Evolutionary conservation across 2,888 invertebrate species (phyloP), one percentile per base, ranked within the genome.

Genomic region (Labia minor): DNA sequence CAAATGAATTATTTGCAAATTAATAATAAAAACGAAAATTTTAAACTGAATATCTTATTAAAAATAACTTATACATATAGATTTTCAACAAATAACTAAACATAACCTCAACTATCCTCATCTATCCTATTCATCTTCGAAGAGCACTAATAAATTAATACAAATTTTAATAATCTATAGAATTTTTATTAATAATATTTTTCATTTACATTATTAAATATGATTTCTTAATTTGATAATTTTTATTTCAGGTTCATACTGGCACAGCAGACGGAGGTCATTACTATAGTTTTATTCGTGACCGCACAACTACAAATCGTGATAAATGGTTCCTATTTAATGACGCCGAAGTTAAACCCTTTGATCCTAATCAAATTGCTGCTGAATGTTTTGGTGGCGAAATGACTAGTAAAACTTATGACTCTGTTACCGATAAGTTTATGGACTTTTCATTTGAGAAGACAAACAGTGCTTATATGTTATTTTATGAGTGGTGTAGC

Each of bases 211-310:
- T 26, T 26, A 26, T 26, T 26, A 26, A 26, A 26, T 26, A 26
- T 8, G 26, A 26, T 26, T 26, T 26, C 26, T 26, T 26, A 26
- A 6, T 26, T 26, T 26, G 8, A 70, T 70, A 68, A 70, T 67
- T 69, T 20, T 21, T 14, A 62, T 49, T 49, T 49, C 2, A 49
- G 49, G 49, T 49, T 0, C 96, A 96, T 79, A 96, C 96, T 16
- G 96, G 96, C n/a, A 96, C 95, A 0, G 96, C 96, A 1, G 96
- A 96, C 77, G 95, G 95, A 66, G 96, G 96, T 0, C 96, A 96
- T 78, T 96, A 96, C 78, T 95, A 95, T 79, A 90, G 90, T 81
- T 96, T 96, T 77, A 96, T 96, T 70, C 86, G 94, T 71, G 95
- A 95, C 79, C 83, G 94, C 37, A 81, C 82, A 1, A 80, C 80